A percentile compares a stretch with the other conserved stretches of the same genome.
These are phyloP conservation scores for Apis dorsata DNA, from an alignment of 1,140 invertebrate species.

Conservation along the genomic window DNA sequence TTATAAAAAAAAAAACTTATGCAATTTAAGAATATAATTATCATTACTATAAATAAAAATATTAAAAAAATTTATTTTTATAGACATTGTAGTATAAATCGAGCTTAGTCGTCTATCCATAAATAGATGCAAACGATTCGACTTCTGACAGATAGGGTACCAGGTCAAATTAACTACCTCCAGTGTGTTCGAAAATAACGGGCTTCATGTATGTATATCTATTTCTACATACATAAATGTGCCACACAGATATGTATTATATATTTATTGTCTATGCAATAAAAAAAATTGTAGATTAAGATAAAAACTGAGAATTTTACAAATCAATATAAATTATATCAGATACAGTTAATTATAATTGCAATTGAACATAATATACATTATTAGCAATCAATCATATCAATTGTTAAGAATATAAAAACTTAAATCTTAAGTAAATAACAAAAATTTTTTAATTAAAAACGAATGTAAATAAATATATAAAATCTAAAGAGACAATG, in stretches of 20 bases:
- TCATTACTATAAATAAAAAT: neutral
- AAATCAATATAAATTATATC: slow-evolving; percentile 2
- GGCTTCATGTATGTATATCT: slow-evolving; percentile 20
- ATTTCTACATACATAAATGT: slow-evolving; percentile 1
- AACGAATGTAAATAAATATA: slow-evolving; percentile 6
- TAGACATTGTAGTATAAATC: slow-evolving; percentile 21
- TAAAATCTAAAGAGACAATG: slow-evolving; percentile 7
- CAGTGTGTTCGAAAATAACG: slow-evolving; percentile 61
- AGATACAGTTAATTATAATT: neutral
- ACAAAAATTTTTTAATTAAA: neutral
- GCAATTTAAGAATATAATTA: neutral
- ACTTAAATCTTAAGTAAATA: neutral
- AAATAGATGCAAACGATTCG: slow-evolving; percentile 65
- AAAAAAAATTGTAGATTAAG: slow-evolving; percentile 20
- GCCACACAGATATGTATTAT: neutral
- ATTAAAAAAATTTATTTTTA: slow-evolving; percentile 20
- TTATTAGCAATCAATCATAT: too few relatives aligned
- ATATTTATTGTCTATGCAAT: neutral
- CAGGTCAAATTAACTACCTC: slow-evolving; percentile 65
- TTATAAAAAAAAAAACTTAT: neutral
- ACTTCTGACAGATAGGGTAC: slow-evolving; percentile 66
- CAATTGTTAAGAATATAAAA: neutral
- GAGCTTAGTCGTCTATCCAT: slow-evolving; percentile 40
- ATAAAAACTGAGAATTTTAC: neutral
- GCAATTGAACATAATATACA: too few relatives aligned